phyloP scores from a whole-genome alignment of 2,888 invertebrate species.

The Leucoma salicis region DNA sequence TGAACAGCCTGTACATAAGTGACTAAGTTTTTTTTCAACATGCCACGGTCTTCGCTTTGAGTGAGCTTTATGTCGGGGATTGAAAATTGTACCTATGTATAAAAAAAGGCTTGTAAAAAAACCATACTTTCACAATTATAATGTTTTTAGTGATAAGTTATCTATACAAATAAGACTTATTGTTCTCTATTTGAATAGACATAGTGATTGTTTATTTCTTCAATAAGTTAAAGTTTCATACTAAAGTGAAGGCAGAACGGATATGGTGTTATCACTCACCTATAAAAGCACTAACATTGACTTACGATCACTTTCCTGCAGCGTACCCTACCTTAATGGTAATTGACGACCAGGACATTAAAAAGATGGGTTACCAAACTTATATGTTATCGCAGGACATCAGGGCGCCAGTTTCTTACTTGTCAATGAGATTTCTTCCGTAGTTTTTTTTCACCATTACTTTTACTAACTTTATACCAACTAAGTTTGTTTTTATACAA shows the following conservation, averaged over 20 bases:
- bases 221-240: slow-evolving; percentile 49
- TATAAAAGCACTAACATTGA: slow-evolving; percentile 78
- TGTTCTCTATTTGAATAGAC: neutral
- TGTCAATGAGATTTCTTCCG: neutral
- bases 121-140: too few relatives aligned
- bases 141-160: too few relatives aligned
- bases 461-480: slow-evolving; percentile 38
- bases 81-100: too few relatives aligned
- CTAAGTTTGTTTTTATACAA: slow-evolving; percentile 14
- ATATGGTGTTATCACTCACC: slow-evolving; percentile 71
- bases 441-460: slow-evolving; percentile 41
- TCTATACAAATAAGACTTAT: neutral
- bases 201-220: slow-evolving; percentile 46
- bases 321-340: slow-evolving; percentile 66
- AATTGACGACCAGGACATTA: slow-evolving; percentile 70
- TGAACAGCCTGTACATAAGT: too few relatives aligned
- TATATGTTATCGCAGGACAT: slow-evolving; percentile 53
- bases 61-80: too few relatives aligned
- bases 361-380: slow-evolving; percentile 70
- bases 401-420: slow-evolving; percentile 21
- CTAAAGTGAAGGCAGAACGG: slow-evolving; percentile 47
- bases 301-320: slow-evolving; percentile 57
- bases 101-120: too few relatives aligned
- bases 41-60: too few relatives aligned
- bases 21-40: too few relatives aligned